Conservation (phyloP, 2,113 vertebrate genomes). For the Urocolius indicus region DNA sequence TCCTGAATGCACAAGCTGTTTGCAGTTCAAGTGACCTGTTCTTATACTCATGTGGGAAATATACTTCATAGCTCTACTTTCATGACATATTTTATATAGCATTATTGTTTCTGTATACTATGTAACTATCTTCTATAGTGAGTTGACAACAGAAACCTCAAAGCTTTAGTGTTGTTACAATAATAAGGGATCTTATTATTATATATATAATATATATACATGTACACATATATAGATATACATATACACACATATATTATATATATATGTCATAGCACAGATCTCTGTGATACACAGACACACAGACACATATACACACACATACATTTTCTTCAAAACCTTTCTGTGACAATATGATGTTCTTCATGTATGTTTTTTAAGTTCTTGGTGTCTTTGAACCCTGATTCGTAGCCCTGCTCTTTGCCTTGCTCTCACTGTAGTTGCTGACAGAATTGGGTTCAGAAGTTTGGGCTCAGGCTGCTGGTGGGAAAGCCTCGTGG, state of each 20-base stretch:
- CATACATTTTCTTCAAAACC: neutral
- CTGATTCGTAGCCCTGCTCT: neutral
- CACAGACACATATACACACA: no score
- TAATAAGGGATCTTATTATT: no score
- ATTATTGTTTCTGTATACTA: neutral
- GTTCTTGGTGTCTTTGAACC: neutral
- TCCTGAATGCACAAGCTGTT: no score
- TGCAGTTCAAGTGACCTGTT: neutral
- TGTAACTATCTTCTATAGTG: neutral
- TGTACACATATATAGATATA: no score
- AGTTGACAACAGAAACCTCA: neutral
- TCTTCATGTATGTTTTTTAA: neutral
- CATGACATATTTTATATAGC: neutral
- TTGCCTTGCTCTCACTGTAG: neutral
- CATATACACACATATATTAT: no score
- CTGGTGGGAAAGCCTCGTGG: neutral
- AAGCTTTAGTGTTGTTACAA: neutral
- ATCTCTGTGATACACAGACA: no score
- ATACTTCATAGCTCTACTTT: neutral
- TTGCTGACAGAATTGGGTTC: neutral
- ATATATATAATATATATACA: no score
- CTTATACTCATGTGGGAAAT: neutral
- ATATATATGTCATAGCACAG: no score
- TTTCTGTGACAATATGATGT: neutral
- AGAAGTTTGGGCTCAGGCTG: neutral